Base-by-base conservation (phyloP, 1,140 invertebrate genomes). In the Drosophila persimilis region DNA sequence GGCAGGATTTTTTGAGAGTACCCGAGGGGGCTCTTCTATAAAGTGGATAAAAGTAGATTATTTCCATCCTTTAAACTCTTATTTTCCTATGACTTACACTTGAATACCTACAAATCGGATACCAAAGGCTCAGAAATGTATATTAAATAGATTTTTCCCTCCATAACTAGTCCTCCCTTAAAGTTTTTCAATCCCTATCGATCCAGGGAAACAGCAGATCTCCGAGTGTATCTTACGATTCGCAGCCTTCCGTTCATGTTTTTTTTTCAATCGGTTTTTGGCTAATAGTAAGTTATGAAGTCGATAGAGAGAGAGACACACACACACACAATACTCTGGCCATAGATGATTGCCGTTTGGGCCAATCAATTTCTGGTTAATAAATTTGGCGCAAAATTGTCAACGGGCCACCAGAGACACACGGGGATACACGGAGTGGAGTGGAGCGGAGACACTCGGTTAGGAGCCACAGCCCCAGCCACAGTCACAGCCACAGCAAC, bases 361-460 rank as follows among this genome's bases (percentile, higher is more conserved):
- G 71, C 84, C 84, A 88, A 88, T 88, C 84, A 84, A 84, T 84
- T 88, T 88, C 79, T 84, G 84, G 84, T 89, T 89, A 88, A 83
- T 88, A 88, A 88, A 88, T 83, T 88, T 58, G 72, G 66, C 69
- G 66, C 76, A 84, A 89, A 88, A 77, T 70, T 70, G 66, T 70
- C 66, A 70, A 70, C 64, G 66, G 66, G 11, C 35, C 11, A 39
- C 50, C 22, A 39, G 59, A 59, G 39, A 29, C 4, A 50, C 29
- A 73, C 41, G 13, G 13, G 15, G 13, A 52, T 17, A 52, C 29
- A 52, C 52, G 7, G 31, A 31, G 6, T 24, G 24, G 24, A 24
- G 24, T 5, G 3, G 24, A 24, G 20, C 20, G 20, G 29, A 29
- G 29, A 29, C 9, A 35, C 31, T 11, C 31, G 31, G 31, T 20